Base-by-base conservation (phyloP, 2,797 vertebrate genomes). In the Tolypeutes matacus region DNA sequence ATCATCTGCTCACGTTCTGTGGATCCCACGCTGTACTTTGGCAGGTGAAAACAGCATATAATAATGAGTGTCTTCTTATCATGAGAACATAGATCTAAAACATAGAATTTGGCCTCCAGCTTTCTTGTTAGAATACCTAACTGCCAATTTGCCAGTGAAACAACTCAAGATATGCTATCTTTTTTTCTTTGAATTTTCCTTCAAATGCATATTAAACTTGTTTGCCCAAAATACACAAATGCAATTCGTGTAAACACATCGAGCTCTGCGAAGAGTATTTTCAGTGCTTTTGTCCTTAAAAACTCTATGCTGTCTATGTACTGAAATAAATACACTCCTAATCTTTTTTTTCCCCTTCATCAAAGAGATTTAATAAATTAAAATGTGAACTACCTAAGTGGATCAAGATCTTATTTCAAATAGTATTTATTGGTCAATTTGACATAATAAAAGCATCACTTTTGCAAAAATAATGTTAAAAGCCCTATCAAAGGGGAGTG, bases 381-480 rank as follows among this genome's bases (percentile, higher is more conserved):
- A 65, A 65, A 18, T 20, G 51, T 60, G 62, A 91, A 60, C 25
- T 36, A 39, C 18, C 18, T 46, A 77, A 56, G 18, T 2, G 18
- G 2, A 91, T n/a, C 56, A 56, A 80, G 46, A 42, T 31, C 14
- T 29, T 72, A 65, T 15, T 82, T 86, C 51, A 31, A 53, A 27
- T 73, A 78, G 86, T 65, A 78, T 27, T 86, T 76, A 67, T 31
- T 82, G 46, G 23, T 78, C 18, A 70, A 7, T 85, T 64, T 91
- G 34, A 56, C 76, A 89, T 18, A 31, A 29, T 67, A 56, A 86
- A 85, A 78, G 39, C 31, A 76, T 60, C 6, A 6, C 23, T 93
- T 89, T 64, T 34, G 17, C 31, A 64, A 69, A 83, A 95, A 89
- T 20, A 62, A n/a, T 39, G 21, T 69, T 88, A n/a, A 86, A 94